Conservation (phyloP, 2,113 vertebrate species). For the Casuarius casuarius region DNA sequence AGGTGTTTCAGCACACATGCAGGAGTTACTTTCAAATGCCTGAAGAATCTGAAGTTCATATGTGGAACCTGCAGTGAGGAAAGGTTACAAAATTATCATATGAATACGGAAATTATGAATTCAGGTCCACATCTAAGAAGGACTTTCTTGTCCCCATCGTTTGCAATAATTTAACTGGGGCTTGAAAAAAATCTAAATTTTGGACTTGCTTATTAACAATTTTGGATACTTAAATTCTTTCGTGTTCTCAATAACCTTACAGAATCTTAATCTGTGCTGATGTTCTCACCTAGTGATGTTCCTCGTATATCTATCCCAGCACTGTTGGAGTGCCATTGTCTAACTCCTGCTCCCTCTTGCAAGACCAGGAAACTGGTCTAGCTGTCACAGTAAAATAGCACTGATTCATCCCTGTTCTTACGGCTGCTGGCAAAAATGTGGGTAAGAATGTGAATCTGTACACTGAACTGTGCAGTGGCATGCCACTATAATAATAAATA, state of each 20-base stretch:
- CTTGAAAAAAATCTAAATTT: not conserved
- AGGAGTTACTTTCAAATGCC: not conserved
- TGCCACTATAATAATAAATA: not conserved
- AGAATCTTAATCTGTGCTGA: not conserved
- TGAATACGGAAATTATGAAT: not conserved
- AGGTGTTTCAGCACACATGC: not conserved
- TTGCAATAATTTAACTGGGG: not conserved
- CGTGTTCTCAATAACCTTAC: not conserved
- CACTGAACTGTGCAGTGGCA: not conserved
- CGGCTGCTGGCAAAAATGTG: not conserved
- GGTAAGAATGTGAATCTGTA: not conserved
- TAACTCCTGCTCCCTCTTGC: not conserved
- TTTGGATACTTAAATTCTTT: not conserved
- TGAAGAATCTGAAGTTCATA: not conserved
- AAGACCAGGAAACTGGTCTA: not conserved
- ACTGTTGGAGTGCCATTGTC: not conserved
- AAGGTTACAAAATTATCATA: not conserved
- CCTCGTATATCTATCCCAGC: not conserved
- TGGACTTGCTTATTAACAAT: not conserved
- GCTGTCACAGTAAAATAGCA: not conserved
- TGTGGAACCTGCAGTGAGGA: not conserved
- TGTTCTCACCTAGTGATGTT: not conserved
- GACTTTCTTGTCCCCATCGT: not conserved
- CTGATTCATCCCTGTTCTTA: not conserved
- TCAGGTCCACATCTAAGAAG: not conserved